Evolutionary conservation across 2,113 vertebrate genomes (phyloP).

Genomic region (Phalacrocorax carbo): DNA sequence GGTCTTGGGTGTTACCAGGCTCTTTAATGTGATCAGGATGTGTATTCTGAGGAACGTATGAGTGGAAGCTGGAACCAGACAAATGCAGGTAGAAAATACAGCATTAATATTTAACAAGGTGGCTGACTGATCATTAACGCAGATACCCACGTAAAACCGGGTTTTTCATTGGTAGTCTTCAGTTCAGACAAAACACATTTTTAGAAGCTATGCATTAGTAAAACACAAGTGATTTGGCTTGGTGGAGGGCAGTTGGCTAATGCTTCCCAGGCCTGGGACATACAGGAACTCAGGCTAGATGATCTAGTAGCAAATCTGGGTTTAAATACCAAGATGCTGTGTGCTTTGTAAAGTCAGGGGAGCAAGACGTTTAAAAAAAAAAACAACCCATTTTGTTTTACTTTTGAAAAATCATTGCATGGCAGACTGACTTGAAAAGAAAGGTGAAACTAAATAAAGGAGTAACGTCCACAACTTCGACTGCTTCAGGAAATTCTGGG

Average conservation of each 20-base stretch:
- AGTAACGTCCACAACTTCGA: background rate
- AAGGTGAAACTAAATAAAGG: background rate
- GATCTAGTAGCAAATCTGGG: background rate
- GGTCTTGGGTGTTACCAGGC: background rate
- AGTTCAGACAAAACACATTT: background rate
- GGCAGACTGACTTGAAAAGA: background rate
- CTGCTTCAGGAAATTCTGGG: background rate
- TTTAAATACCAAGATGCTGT: background rate
- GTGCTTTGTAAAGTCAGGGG: background rate
- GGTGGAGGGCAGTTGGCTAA: background rate
- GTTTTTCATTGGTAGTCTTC: background rate
- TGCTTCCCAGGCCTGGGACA: background rate
- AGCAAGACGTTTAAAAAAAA: background rate
- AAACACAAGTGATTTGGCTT: background rate
- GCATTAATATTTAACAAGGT: background rate
- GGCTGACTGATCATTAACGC: background rate
- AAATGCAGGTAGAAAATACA: background rate
- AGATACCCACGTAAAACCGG: background rate
- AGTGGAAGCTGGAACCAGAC: background rate
- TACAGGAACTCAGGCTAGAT: background rate
- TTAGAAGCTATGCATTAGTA: background rate
- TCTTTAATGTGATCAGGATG: background rate
- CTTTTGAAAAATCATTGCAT: background rate
- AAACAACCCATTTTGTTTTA: background rate
- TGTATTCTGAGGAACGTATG: accelerated